Evolutionary conservation across 2,113 vertebrate species (phyloP).

Genomic region (Megaceryle maxima): DNA sequence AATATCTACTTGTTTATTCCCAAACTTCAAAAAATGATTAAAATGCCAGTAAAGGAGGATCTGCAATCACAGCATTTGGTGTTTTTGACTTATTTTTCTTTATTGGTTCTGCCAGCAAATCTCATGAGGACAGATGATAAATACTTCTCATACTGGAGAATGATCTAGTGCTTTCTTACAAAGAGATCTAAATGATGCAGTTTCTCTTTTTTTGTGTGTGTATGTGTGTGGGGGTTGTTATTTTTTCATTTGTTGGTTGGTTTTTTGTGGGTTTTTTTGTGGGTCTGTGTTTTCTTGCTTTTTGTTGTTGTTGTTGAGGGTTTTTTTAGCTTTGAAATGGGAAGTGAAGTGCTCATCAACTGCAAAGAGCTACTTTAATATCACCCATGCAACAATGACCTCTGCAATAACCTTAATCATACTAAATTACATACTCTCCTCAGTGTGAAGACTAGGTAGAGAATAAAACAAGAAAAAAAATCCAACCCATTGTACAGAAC

Average conservation of each 20-base stretch:
- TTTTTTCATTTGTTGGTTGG: background rate
- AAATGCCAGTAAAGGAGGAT: background rate
- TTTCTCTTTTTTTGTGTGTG: background rate
- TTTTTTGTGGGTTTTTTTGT: background rate
- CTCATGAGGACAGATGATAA: background rate
- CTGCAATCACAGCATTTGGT: background rate
- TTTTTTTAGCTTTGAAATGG: constrained; percentile 10
- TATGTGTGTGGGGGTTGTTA: too few relatives aligned
- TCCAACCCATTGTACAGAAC: background rate
- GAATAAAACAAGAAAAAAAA: background rate
- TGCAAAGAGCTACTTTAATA: constrained; percentile 37
- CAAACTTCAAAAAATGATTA: background rate
- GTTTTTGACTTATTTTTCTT: constrained; percentile 5
- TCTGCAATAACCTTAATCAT: constrained; percentile 33
- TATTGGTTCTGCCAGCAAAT: background rate
- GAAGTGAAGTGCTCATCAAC: constrained; percentile 27
- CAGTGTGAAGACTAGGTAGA: background rate
- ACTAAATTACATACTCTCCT: constrained; percentile 36
- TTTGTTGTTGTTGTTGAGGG: background rate
- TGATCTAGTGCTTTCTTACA: background rate
- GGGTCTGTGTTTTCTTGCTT: too few relatives aligned
- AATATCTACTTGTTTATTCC: background rate
- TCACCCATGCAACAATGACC: constrained; percentile 38
- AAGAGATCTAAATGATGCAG: background rate
- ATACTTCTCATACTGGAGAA: background rate